These are phyloP conservation scores for Drosophila engyochracea DNA, from an alignment of 2,888 invertebrate genomes.

Conservation along the genomic window DNA sequence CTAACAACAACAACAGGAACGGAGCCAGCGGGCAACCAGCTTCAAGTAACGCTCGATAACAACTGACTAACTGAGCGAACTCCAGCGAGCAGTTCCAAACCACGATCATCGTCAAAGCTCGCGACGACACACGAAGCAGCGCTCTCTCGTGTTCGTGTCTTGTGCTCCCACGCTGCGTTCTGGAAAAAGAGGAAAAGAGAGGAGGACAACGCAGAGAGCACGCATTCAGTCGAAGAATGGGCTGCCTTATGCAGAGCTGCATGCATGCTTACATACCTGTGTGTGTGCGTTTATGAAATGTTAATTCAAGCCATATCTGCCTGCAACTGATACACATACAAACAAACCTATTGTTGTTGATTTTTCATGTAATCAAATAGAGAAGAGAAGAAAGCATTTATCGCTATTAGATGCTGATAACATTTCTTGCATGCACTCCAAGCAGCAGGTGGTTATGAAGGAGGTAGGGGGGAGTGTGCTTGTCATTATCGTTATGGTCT, in stretches of 20 bases:
- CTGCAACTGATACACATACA: slow-evolving; percentile 1
- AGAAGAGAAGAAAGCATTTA: slow-evolving; percentile 29
- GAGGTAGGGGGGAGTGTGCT: not conserved
- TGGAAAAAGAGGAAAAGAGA: slow-evolving; percentile 19
- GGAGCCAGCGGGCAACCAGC: slow-evolving; percentile 55
- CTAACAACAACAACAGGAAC: slow-evolving; percentile 46
- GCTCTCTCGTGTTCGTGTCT: slow-evolving; percentile 19
- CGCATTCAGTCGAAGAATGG: slow-evolving; percentile 51
- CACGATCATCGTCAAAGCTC: slow-evolving; percentile 42
- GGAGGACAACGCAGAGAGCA: not conserved
- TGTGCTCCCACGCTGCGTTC: slow-evolving; percentile 14
- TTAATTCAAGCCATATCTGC: slow-evolving; percentile 36
- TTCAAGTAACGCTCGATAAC: slow-evolving; percentile 76
- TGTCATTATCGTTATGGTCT: slow-evolving; percentile 4
- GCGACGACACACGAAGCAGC: slow-evolving; percentile 20
- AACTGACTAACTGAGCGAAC: slow-evolving; percentile 54
- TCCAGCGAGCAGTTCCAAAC: slow-evolving; percentile 36
- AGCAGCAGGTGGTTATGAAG: not conserved
- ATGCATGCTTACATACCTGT: not conserved
- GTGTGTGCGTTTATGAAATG: slow-evolving; percentile 23
- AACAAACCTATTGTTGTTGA: slow-evolving; percentile 35
- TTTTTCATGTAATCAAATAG: slow-evolving; percentile 50
- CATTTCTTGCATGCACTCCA: slow-evolving; percentile 1
- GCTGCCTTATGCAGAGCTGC: slow-evolving; percentile 6
- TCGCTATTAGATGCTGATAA: slow-evolving; percentile 8